A percentile compares a stretch with the other conserved stretches of the same genome.
These are phyloP conservation scores for Pristionchus maxplancki DNA, from an alignment of 2,888 invertebrate genomes.

Conservation along the genomic window DNA sequence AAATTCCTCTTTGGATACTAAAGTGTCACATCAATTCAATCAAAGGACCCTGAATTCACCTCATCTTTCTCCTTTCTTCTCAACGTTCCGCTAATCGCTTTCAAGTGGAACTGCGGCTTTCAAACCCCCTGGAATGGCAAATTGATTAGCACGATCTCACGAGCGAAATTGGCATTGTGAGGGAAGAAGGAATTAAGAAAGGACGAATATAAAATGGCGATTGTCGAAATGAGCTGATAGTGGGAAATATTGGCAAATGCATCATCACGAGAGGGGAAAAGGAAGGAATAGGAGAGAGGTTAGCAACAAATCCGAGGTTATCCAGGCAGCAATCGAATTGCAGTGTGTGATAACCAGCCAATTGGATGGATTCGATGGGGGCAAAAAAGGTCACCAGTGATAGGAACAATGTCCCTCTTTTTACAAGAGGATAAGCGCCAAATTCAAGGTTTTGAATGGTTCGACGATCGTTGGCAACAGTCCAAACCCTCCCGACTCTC, in stretches of 20 bases:
- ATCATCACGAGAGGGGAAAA: neutral
- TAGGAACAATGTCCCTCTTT: neutral
- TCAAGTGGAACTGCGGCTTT: neutral
- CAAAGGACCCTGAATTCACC: neutral
- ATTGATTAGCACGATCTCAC: neutral
- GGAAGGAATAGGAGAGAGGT: neutral
- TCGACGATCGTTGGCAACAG: neutral
- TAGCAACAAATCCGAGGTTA: slow-evolving; percentile 35
- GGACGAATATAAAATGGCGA: neutral
- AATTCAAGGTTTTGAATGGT: neutral
- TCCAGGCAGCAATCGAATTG: neutral
- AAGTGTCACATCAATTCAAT: neutral
- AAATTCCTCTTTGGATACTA: neutral
- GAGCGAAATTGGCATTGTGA: neutral
- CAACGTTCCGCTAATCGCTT: neutral
- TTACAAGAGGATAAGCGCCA: neutral
- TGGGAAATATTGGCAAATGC: neutral
- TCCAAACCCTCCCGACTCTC: neutral
- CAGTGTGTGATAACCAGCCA: slow-evolving; percentile 27
- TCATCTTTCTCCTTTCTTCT: neutral
- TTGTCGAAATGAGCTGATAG: neutral
- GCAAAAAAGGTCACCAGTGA: neutral
- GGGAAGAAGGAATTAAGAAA: neutral
- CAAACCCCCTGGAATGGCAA: neutral
- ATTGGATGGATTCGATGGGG: slow-evolving; percentile 10